Evolutionary conservation across 2,888 invertebrate species (phyloP), one percentile per base, ranked within the genome.

Genomic region (Ferdinandea cuprea): DNA sequence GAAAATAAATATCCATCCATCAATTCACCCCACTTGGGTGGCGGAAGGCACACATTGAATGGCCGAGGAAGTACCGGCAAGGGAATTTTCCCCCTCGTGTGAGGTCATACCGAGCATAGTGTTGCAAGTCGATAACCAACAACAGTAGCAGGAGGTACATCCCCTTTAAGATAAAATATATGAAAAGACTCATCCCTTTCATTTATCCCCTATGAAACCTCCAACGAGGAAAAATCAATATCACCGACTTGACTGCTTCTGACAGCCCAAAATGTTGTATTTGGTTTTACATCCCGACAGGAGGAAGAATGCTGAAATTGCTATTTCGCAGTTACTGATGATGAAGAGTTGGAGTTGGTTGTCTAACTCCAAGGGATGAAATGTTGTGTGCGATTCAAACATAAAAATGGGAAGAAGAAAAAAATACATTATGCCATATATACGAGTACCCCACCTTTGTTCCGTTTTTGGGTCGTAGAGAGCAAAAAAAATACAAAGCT

Each of bases 171-270:
- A 76, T 63, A 30, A 46, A 54, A 32, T 35, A 46, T 35, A 69
- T 28, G 59, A 54, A 17, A 15, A 44, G 40, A 48, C 32, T 58
- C 59, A 69, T 65, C 56, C 69, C 69, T 63, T 44, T 21, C 50
- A 42, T 28, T 30, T 63, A 37, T 17, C 48, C 37, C 50, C 46
- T 2, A 7, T 21, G 3, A 28, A 7, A 44, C 17, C 52, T 19
- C n/a, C n/a, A n/a, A n/a, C n/a, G 42, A 15, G 17, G 17, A 50
- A 81, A 76, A 77, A 81, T 81, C 81, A 77, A 81, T 81, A 77
- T 32, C 59, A 25, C n/a, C 42, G 54, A 61, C 37, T 48, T 65
- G 52, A 17, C 54, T 42, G 54, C 13, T 71, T 50, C 63, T 56
- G 50, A 63, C 68, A 44, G 40, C 6, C 11, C 44, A 44, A 30